These are phyloP conservation scores for Echiichthys vipera DNA, from an alignment of 2,797 vertebrate species.

Conservation along the genomic window DNA sequence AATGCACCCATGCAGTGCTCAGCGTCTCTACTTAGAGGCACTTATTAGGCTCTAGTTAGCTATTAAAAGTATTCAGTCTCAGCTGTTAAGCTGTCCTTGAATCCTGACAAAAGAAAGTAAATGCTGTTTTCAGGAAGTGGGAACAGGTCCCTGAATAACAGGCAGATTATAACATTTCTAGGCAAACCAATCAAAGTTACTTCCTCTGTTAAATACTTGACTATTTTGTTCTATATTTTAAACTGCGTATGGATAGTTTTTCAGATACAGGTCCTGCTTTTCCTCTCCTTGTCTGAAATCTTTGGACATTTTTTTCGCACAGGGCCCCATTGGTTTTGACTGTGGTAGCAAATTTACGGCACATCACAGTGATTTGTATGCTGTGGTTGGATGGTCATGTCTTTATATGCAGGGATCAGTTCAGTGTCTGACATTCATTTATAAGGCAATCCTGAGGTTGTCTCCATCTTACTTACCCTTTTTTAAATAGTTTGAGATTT, in stretches of 20 bases:
- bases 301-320: background rate
- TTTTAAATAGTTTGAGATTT: conserved; percentile 1
- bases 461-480: conserved; percentile 18
- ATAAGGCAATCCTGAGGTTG: conserved; percentile 30
- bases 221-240: background rate
- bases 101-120: conserved; percentile 11
- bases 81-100: conserved; percentile 1
- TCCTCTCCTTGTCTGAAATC: background rate
- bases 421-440: conserved; percentile 53
- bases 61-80: background rate
- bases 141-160: background rate
- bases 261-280: background rate
- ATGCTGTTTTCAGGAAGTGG: background rate
- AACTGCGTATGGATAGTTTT: background rate
- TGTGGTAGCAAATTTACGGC: conserved; percentile 17
- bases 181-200: background rate
- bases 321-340: background rate
- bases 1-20: background rate
- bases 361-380: conserved; percentile 41
- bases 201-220: background rate
- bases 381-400: conserved; percentile 33
- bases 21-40: background rate
- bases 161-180: background rate
- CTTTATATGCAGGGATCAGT: conserved; percentile 50
- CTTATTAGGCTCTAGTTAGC: background rate